These are phyloP conservation scores for Sicus ferrugineus DNA, from an alignment of 2,888 invertebrate species.

Conservation along the genomic window DNA sequence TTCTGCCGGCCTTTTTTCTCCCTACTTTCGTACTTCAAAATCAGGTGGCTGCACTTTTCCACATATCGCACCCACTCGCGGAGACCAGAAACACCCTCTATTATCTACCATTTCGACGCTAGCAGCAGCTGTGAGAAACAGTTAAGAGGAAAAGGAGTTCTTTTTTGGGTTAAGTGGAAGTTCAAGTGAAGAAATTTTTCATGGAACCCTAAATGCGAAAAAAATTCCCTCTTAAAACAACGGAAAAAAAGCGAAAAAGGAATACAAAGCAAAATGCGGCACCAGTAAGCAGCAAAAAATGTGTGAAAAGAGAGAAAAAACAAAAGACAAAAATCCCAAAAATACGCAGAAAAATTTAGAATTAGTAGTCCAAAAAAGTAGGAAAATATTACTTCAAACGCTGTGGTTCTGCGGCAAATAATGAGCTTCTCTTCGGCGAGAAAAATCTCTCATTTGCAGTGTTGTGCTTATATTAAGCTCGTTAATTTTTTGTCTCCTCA, in stretches of 20 bases:
- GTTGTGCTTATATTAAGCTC: no score
- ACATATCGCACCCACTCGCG: no score
- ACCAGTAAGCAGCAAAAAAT: constrained; percentile 13
- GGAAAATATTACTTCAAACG: background rate
- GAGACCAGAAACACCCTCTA: no score
- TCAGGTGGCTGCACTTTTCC: no score
- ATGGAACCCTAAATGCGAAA: no score
- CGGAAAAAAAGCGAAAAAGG: constrained; percentile 8
- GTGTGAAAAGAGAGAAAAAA: background rate
- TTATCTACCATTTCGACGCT: no score
- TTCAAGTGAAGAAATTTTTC: constrained; percentile 6
- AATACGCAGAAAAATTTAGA: background rate
- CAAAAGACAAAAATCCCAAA: background rate
- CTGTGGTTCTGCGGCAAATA: constrained; percentile 9
- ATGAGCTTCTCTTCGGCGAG: background rate
- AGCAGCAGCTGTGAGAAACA: background rate
- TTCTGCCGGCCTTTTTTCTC: background rate
- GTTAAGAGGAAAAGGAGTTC: background rate
- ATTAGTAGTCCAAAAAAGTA: background rate
- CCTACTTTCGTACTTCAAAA: background rate
- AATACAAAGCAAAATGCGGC: constrained; percentile 27
- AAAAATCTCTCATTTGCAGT: no score
- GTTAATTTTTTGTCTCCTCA: no score
- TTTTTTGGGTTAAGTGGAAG: background rate
- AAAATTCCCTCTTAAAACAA: background rate